phyloP scores from a whole-genome alignment of 2,888 invertebrate species.

The Poecilobothrus nobilitatus region DNA sequence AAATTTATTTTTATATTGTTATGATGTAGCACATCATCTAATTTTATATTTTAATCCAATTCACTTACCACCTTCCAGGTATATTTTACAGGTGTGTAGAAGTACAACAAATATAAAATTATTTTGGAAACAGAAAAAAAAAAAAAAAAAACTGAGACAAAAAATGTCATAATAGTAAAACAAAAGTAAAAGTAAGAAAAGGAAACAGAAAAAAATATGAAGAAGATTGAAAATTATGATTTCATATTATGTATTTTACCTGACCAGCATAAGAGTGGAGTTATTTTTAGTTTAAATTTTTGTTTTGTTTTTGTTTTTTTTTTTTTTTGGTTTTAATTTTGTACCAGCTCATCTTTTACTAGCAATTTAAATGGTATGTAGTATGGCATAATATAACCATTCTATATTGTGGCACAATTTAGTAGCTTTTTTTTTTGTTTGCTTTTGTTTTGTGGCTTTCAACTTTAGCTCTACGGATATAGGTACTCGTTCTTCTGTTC shows the following conservation, averaged over 20 bases:
- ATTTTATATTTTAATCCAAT: constrained; percentile 6
- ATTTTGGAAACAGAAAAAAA: neutral
- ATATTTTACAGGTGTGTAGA: neutral
- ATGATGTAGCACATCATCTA: constrained; percentile 4
- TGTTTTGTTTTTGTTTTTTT: no score
- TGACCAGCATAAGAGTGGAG: neutral
- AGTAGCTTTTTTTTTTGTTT: neutral
- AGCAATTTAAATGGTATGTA: no score
- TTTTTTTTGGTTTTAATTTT: no score
- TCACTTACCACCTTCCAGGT: constrained; percentile 1
- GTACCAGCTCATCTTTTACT: neutral
- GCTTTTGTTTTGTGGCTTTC: neutral
- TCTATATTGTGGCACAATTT: neutral
- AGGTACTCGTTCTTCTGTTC: neutral
- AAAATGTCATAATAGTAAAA: no score
- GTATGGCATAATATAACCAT: no score
- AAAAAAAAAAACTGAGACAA: no score
- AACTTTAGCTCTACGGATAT: neutral
- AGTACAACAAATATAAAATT: neutral
- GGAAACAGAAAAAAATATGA: no score
- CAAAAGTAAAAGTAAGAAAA: no score
- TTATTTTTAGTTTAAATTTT: no score
- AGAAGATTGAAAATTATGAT: constrained; percentile 5
- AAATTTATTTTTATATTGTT: neutral
- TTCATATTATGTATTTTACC: neutral